A percentile compares a stretch with the other conserved stretches of the same genome.
These are phyloP conservation scores for Drosophila phalerata DNA, from an alignment of 2,888 invertebrate species.

Conservation along the genomic window DNA sequence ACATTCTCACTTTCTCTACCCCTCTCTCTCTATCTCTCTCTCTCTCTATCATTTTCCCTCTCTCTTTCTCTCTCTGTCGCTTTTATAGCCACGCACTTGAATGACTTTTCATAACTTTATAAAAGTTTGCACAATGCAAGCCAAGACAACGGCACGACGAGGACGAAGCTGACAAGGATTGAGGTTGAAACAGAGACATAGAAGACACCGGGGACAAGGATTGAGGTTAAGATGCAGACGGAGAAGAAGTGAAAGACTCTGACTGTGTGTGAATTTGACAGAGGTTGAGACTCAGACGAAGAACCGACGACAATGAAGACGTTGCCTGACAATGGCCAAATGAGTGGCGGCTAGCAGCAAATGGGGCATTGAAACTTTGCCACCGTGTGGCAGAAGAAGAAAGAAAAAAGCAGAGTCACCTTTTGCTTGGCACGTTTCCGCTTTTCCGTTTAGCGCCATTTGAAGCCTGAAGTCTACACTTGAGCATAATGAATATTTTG, in stretches of 20 bases:
- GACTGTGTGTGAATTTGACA: neutral
- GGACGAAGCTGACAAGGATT: slow-evolving; percentile 16
- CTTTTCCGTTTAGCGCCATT: slow-evolving; percentile 75
- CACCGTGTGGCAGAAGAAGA: neutral
- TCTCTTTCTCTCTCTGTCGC: slow-evolving; percentile 26
- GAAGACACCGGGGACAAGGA: slow-evolving; percentile 1
- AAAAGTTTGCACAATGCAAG: slow-evolving; percentile 72
- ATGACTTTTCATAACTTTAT: slow-evolving; percentile 79
- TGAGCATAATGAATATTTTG: slow-evolving; percentile 79
- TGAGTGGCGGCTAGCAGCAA: slow-evolving; percentile 17
- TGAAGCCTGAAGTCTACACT: slow-evolving; percentile 59
- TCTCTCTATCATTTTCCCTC: neutral
- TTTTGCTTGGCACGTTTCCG: slow-evolving; percentile 74
- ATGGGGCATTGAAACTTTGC: slow-evolving; percentile 13
- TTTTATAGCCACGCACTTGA: slow-evolving; percentile 69
- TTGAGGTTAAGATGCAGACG: slow-evolving; percentile 4
- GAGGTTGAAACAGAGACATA: slow-evolving; percentile 17
- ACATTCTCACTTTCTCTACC: slow-evolving; percentile 7
- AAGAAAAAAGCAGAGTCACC: slow-evolving; percentile 36
- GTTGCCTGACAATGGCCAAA: slow-evolving; percentile 64
- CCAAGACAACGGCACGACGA: slow-evolving; percentile 21
- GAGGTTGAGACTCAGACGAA: slow-evolving; percentile 13
- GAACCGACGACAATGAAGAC: slow-evolving; percentile 61
- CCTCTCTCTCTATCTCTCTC: neutral
- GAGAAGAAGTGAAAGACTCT: neutral